Percentiles rank a stretch among this genome's conserved stretches.
phyloP scores from a whole-genome alignment of 64 coral and sea anemone species.

The Pocillopora verrucosa region DNA sequence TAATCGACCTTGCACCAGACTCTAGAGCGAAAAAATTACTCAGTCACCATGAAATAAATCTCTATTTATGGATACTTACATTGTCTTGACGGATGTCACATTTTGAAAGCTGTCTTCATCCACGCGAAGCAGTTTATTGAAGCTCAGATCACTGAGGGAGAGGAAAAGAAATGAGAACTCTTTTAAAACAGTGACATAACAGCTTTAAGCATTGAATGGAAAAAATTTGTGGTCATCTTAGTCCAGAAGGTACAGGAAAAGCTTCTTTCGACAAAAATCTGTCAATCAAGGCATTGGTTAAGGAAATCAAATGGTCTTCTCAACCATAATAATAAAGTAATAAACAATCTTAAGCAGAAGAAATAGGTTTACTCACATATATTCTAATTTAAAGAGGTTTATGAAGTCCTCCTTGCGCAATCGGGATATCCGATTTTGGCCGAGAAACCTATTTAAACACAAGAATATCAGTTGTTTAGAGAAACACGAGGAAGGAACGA shows the following conservation, averaged over 20 bases:
- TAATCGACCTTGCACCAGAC: too few species aligned
- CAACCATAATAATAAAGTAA: too few species aligned
- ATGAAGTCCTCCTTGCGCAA: background rate
- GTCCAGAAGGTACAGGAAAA: too few species aligned
- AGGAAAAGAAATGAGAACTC: background rate
- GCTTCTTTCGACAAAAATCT: too few species aligned
- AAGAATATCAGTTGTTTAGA: background rate
- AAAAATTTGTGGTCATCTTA: too few species aligned
- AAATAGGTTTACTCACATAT: background rate
- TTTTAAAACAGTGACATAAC: background rate
- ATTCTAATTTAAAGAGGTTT: background rate
- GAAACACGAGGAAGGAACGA: too few species aligned
- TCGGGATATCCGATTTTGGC: constrained; percentile 2
- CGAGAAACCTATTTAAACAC: background rate
- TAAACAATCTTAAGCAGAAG: background rate
- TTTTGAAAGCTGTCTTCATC: constrained; percentile 5
- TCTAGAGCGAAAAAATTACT: too few species aligned
- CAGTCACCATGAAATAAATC: too few species aligned
- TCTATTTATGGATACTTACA: background rate
- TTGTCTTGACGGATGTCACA: background rate
- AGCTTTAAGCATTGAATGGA: background rate
- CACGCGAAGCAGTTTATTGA: background rate
- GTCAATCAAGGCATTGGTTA: too few species aligned
- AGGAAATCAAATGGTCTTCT: too few species aligned
- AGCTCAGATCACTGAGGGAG: background rate